Percentiles rank a stretch among this genome's conserved stretches.
These are phyloP conservation scores for Protomyctophum bolini DNA, from an alignment of 2,113 vertebrate genomes.

Conservation along the genomic window DNA sequence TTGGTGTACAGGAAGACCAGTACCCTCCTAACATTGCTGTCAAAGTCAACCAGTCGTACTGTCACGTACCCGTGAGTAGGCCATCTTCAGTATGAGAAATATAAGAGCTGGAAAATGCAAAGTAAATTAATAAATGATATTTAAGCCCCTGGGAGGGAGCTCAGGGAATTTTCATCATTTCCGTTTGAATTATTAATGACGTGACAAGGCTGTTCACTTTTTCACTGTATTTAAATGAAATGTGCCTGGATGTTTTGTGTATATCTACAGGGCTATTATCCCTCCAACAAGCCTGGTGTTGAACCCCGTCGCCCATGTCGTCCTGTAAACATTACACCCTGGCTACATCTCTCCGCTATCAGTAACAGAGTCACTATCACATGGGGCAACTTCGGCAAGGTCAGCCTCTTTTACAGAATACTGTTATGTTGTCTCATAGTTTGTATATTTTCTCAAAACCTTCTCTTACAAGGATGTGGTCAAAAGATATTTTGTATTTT, in stretches of 20 bases:
- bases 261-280: conserved; percentile 90
- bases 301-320: conserved; percentile 96
- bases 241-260: conserved; percentile 9
- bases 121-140: background rate
- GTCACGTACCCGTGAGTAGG: conserved; percentile 92
- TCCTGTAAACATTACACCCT: conserved; percentile 96
- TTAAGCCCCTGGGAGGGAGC: no score
- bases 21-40: conserved; percentile 97
- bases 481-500: no score
- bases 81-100: background rate
- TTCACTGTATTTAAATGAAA: background rate
- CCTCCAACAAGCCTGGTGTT: conserved; percentile 96
- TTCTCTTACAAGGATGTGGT: no score
- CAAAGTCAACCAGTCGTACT: conserved; percentile 98
- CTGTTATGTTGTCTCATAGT: no score
- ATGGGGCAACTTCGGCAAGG: conserved; percentile 99
- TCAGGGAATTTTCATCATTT: conserved; percentile 2
- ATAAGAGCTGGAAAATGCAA: background rate
- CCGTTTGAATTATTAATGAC: background rate
- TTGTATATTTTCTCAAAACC: no score
- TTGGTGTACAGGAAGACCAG: conserved; percentile 94
- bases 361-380: conserved; percentile 94
- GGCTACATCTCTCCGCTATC: conserved; percentile 93
- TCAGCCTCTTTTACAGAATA: conserved; percentile 49
- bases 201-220: no score